These are phyloP conservation scores for Nomada fabriciana DNA, from an alignment of 2,888 invertebrate species.

Conservation along the genomic window DNA sequence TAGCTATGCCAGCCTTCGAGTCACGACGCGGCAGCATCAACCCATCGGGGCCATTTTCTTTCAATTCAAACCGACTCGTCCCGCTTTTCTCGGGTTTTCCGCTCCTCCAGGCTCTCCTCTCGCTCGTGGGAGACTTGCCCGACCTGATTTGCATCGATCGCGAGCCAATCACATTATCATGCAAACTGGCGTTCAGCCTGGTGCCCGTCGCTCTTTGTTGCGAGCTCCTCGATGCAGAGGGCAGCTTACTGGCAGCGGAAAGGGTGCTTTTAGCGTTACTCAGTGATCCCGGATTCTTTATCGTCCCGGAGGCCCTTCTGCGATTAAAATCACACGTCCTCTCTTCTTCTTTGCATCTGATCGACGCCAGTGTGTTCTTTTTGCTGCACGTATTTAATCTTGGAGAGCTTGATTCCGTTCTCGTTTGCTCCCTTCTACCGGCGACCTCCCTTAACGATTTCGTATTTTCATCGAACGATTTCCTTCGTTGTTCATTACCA, in stretches of 20 bases:
- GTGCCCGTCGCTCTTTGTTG: conserved; percentile 16
- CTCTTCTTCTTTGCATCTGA: background rate
- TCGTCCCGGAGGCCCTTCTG: too few species aligned
- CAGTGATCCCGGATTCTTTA: background rate
- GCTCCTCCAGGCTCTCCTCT: background rate
- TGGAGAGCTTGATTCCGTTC: background rate
- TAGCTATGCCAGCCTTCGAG: conserved; percentile 66
- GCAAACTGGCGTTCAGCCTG: conserved; percentile 31
- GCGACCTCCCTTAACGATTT: background rate
- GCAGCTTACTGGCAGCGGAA: background rate
- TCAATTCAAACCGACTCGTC: background rate
- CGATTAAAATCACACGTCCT: conserved; percentile 2
- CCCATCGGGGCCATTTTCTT: conserved; percentile 21
- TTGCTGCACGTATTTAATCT: background rate
- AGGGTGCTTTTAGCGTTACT: background rate
- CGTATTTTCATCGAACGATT: background rate
- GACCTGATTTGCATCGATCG: conserved; percentile 18
- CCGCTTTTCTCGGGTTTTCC: conserved; percentile 2
- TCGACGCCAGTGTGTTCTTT: background rate
- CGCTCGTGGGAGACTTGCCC: background rate
- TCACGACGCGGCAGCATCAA: conserved; percentile 59
- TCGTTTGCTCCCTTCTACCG: background rate
- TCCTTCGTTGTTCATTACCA: background rate
- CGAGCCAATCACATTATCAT: conserved; percentile 12
- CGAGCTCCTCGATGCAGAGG: background rate